Evolutionary conservation across 2,888 invertebrate species (phyloP).

Genomic region (Cerastis rubricosa): DNA sequence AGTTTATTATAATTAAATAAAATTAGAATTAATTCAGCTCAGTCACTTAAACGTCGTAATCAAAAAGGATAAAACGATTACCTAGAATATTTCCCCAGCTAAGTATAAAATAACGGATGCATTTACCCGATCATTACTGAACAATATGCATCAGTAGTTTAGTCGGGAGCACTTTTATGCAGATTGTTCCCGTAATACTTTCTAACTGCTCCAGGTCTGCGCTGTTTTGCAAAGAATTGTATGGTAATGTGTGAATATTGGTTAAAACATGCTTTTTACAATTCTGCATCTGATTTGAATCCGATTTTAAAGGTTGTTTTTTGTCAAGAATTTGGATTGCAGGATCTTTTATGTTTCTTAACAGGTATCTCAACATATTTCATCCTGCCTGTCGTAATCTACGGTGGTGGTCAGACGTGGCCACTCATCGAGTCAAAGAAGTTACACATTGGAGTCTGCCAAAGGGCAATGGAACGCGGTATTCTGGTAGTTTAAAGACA

Average conservation of each 20-base stretch:
- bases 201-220: neutral
- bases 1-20: no score
- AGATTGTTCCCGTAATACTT: constrained; percentile 50
- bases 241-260: constrained; percentile 21
- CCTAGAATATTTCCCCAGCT: constrained; percentile 4
- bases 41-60: neutral
- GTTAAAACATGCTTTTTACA: constrained; percentile 15
- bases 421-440: neutral
- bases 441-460: neutral
- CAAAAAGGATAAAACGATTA: neutral
- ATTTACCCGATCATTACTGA: constrained; percentile 35
- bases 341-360: neutral
- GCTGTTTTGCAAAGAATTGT: constrained; percentile 7
- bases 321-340: neutral
- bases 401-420: neutral
- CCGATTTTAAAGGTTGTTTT: neutral
- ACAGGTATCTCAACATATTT: neutral
- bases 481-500: neutral
- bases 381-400: neutral
- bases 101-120: constrained; percentile 34
- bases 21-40: neutral
- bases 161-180: constrained; percentile 46
- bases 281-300: neutral
- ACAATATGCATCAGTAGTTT: constrained; percentile 34
- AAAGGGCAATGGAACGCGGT: neutral